Conservation (phyloP, 64 coral and sea anemone genomes). For the Montipora cactus region DNA sequence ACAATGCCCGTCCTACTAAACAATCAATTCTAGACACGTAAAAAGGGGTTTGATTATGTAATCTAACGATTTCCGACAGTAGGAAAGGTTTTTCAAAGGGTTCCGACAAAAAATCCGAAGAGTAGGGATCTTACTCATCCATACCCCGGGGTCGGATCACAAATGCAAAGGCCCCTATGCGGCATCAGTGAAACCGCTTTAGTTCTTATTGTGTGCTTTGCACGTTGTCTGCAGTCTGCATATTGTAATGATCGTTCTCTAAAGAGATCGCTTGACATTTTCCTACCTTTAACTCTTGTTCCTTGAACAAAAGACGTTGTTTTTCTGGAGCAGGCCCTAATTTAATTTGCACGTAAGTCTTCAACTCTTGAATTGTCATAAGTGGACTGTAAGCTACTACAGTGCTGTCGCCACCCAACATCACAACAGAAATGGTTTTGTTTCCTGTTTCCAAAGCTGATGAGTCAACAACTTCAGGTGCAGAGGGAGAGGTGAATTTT, state of each 20-base stretch:
- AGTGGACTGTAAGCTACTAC: slow-evolving; percentile 57
- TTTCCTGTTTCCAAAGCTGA: not conserved
- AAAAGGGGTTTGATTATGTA: too few relatives aligned
- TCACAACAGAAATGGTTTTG: slow-evolving; percentile 82
- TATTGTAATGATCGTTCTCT: not conserved
- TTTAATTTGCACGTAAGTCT: slow-evolving; percentile 13
- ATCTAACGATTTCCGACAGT: too few relatives aligned
- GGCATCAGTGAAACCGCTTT: too few relatives aligned
- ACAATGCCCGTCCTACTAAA: too few relatives aligned
- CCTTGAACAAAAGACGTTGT: slow-evolving; percentile 79
- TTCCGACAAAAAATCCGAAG: too few relatives aligned
- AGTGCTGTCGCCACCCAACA: slow-evolving; percentile 90
- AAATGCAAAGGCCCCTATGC: too few relatives aligned
- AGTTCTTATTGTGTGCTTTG: too few relatives aligned
- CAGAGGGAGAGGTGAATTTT: slow-evolving; percentile 49
- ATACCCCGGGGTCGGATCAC: too few relatives aligned
- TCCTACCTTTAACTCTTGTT: slow-evolving; percentile 84
- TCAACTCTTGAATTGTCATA: slow-evolving; percentile 73
- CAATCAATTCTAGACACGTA: too few relatives aligned
- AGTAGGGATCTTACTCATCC: too few relatives aligned
- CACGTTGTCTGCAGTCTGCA: too few relatives aligned
- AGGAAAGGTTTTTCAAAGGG: too few relatives aligned
- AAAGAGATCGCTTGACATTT: not conserved
- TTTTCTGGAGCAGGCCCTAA: slow-evolving; percentile 65
- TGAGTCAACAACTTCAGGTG: slow-evolving; percentile 30